Base-by-base conservation (phyloP, 2,797 vertebrate species). In the Rhynchotus rufescens region DNA sequence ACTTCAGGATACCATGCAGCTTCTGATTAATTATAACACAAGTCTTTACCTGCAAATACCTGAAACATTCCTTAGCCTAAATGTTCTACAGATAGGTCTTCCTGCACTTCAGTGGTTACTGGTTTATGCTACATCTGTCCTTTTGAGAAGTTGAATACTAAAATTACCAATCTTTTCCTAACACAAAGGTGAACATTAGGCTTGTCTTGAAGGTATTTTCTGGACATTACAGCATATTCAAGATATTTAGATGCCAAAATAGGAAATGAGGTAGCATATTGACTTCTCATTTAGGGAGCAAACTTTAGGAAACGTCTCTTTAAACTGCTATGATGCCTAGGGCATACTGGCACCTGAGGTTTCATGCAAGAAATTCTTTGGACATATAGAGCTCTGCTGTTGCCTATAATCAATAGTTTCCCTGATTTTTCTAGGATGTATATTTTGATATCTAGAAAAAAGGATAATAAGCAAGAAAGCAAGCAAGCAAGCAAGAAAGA, bases 11-110 rank as follows among this genome's bases (percentile, higher is more conserved):
- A 93, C 42, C 45, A 5, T 84, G 36, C n/a, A 88, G 87, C 44
- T 75, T 85, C 71, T 90, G 28, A 74, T 88, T 94, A 83, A 79
- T 89, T 69, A 78, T 65, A 84, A 79, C 68, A 67, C 71, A 82
- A 23, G 10, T 71, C 76, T 90, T 93, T 74, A 71, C 44, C 44
- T 22, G 47, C 7, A 64, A 87, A 73, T 74, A n/a, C 23, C 52
- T 83, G 60, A 91, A 89, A 79, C 57, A 34, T 84, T 94, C 69
- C 66, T 80, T 77, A 79, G 72, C 36, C 64, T 26, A 76, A 82
- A 80, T 75, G 57, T 38, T 91, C 38, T 78, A 21, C 38, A 73
- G 72, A 42, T 88, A 83, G 84, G 87, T 52, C 15, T 91, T 84
- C 69, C 65, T n/a, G 12, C 30, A 60, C 59, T 74, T 45, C 28